Base-by-base conservation (phyloP, 2,797 vertebrate genomes). In the Brachymystax lenok region DNA sequence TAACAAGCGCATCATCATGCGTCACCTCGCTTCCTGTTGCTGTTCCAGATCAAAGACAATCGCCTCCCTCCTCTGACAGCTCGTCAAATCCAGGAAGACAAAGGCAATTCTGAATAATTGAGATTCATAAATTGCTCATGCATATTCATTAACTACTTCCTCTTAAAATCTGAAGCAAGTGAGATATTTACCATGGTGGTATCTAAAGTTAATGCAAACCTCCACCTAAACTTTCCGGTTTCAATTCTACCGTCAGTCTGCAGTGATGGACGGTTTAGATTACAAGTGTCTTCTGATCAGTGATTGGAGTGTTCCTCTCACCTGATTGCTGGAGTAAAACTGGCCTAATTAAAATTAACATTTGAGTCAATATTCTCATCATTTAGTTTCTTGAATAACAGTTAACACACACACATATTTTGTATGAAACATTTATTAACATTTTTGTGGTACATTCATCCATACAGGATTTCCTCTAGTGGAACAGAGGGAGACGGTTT, bases 51-150 rank as follows among this genome's bases (percentile, higher is more conserved):
- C 82, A 87, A 84, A 83, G 75, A 56, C 76, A 72, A 72, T 63
- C 16, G 21, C 74, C 33, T 56, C 35, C 27, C 71, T 71, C 71
- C 40, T 46, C 72, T 81, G 75, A 73, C 35, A 54, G 81, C 77
- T 77, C 21, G 63, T 82, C 75, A 82, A 46, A 46, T 46, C 40
- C 40, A 77, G 79, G 71, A 85, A 84, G 80, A 82, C 84, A 33
- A 76, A 78, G 61, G 71, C 83, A 76, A 77, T 82, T 83, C 83
- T 74, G 74, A 66, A 27, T 17, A 61, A 83, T 88, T 67, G 83
- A 83, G 83, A 80, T 67, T 74, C 14, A 30, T 67, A 35, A 24
- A 24, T 16, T 10, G 6, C 24, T 21, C 21, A 40, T 74, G 14
- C 30, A 68, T 68, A 30, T 35, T 33, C 5, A 68, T 33, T 0